A percentile compares a stretch with the other conserved stretches of the same genome.
Conservation (phyloP, 2,797 vertebrate genomes). For the Diplodus puntazzo region DNA sequence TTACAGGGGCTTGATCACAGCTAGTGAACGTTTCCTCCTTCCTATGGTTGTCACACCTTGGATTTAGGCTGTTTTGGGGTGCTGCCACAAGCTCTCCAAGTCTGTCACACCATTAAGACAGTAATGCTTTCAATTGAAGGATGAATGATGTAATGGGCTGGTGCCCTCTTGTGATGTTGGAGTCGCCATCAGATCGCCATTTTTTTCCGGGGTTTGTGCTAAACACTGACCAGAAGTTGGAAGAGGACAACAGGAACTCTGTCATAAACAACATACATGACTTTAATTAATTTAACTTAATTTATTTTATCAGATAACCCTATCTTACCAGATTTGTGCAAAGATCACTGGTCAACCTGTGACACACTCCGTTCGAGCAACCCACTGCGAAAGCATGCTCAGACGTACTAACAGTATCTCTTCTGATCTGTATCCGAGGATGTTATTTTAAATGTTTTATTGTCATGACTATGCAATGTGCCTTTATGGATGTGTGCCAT, state of each 20-base stretch:
- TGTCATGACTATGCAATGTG: too few relatives aligned
- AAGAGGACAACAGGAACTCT: background rate
- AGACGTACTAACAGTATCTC: background rate
- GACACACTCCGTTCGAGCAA: background rate
- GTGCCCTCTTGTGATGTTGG: background rate
- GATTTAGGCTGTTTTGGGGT: slow-evolving; percentile 15
- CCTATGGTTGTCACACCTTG: slow-evolving; percentile 6
- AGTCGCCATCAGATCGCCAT: background rate
- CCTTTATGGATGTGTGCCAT: too few relatives aligned
- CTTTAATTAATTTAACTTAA: background rate
- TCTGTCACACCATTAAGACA: background rate
- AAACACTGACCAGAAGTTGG: background rate
- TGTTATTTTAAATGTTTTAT: too few relatives aligned
- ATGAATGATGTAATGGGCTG: background rate
- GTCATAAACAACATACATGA: background rate
- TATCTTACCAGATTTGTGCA: background rate
- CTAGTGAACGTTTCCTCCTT: background rate
- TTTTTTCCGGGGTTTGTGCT: background rate
- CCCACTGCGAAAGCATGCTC: background rate
- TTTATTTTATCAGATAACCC: background rate
- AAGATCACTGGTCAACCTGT: background rate
- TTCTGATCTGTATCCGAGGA: background rate
- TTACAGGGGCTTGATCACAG: slow-evolving; percentile 17
- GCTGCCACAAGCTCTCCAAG: background rate
- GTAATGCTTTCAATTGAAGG: background rate